Conservation (phyloP, 2,113 vertebrate species). For the Notarius lentiginosus region DNA sequence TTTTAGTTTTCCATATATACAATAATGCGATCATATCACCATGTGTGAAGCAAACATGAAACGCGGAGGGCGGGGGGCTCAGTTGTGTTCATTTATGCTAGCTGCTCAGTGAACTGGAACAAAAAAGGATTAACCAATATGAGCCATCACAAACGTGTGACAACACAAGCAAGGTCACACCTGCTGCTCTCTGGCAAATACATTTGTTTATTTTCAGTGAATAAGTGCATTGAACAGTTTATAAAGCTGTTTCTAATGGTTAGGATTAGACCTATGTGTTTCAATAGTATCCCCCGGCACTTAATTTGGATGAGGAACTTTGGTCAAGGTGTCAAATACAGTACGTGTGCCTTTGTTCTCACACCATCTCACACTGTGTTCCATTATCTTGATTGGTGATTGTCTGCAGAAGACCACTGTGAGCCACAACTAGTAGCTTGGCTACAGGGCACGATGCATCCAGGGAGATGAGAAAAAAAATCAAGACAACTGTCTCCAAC, state of each 20-base stretch:
- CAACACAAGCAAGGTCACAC: conserved; percentile 41
- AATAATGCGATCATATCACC: not conserved
- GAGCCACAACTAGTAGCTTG: conserved; percentile 38
- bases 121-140: too few relatives aligned
- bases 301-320: conserved; percentile 43
- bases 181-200: conserved; percentile 6
- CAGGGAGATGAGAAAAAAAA: conserved; percentile 23
- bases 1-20: too few relatives aligned
- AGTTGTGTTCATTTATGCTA: too few relatives aligned
- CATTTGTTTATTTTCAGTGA: conserved; percentile 31
- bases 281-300: not conserved
- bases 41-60: not conserved
- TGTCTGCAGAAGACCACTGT: conserved; percentile 49
- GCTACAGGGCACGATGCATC: conserved; percentile 1
- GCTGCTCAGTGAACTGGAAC: too few relatives aligned
- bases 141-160: not conserved
- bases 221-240: conserved; percentile 28
- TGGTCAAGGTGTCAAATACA: conserved; percentile 15
- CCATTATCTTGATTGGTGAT: conserved; percentile 55
- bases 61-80: too few relatives aligned
- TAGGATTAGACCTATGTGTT: conserved; percentile 37
- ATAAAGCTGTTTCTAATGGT: conserved; percentile 49
- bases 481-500: conserved; percentile 42
- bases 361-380: conserved; percentile 42
- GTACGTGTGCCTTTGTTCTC: not conserved